Evolutionary conservation across 2,888 invertebrate genomes (phyloP).

Genomic region (Drosophila nr. perissopoda): DNA sequence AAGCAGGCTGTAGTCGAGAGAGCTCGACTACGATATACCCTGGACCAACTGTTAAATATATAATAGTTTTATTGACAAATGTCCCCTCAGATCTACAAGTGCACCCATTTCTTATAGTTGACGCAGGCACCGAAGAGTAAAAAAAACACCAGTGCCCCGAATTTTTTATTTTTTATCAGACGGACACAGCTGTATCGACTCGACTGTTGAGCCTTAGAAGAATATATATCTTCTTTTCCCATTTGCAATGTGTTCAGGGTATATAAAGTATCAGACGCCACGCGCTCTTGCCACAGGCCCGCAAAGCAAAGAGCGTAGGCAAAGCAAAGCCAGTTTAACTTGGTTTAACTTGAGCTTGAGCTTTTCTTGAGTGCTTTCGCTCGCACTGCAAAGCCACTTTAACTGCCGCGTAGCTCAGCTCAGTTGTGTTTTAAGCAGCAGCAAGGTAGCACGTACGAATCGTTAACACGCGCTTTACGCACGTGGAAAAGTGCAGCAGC

Average conservation of each 20-base stretch:
- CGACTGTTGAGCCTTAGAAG: not conserved
- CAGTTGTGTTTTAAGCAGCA: constrained; percentile 59
- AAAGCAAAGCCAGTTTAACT: constrained; percentile 32
- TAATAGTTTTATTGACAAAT: not conserved
- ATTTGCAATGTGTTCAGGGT: not conserved
- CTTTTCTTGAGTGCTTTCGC: constrained; percentile 45
- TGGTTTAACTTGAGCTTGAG: constrained; percentile 38
- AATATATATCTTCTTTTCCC: not conserved
- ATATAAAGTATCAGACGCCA: constrained; percentile 35
- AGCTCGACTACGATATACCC: not conserved
- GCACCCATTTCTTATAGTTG: not conserved
- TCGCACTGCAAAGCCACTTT: constrained; percentile 52
- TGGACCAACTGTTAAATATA: not conserved
- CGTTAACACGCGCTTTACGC: constrained; percentile 43
- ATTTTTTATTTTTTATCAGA: not conserved
- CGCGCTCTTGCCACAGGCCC: constrained; percentile 57
- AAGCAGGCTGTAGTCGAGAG: not conserved
- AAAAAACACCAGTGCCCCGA: not conserved
- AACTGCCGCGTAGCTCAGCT: constrained; percentile 35
- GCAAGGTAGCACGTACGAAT: constrained; percentile 48
- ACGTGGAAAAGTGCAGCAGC: constrained; percentile 68
- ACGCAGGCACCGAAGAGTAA: not conserved
- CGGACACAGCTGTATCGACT: not conserved
- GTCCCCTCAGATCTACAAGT: not conserved
- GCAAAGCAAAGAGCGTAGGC: not conserved